Base-by-base conservation (phyloP, 2,113 vertebrate genomes). In the Indicator indicator region DNA sequence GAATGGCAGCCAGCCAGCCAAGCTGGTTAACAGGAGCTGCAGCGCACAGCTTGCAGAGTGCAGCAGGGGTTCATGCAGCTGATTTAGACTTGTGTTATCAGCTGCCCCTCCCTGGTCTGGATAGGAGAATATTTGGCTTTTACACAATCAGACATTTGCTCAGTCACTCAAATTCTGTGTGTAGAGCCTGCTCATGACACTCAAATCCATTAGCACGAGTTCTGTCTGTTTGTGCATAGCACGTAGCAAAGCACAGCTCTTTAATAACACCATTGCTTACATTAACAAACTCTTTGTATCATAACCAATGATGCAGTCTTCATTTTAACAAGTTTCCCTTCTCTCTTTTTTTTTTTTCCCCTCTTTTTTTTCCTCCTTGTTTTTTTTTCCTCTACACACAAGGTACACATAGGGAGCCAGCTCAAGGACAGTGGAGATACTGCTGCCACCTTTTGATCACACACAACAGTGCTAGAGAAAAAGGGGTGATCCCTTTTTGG, bases 361-460 rank as follows among this genome's bases (percentile, higher is more conserved):
- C 52, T 20, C 21, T 6, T 32, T 32, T 28, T 17, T 14, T 44
- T 15, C 12, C 23, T 26, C 52, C 24, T 12, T 27, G 12, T 11
- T 54, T 26, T 55, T 55, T 55, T 28, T 55, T 23, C 54, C 11
- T 9, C 2, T 5, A 1, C 4, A 74, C 60, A 9, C 13, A 24
- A 16, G 52, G 44, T 14, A 10, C 1, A 20, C n/a, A 12, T 18
- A 32, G 23, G 50, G 50, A 52, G 59, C 10, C 36, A 3, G 59
- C 4, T 4, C 62, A 3, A 30, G 78, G 56, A 95, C 70, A 17
- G 56, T 2, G 96, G n/a, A 64, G 97, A 55, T 6, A 44, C 68
- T 89, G 95, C 98, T 97, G 98, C 98, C 98, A 97, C 97, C 97
- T 96, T 21, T 98, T 83, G 97, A 91, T 69, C 62, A 9, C 73